Evolutionary conservation across 2,797 vertebrate genomes (phyloP).

Genomic region (Threskiornis aethiopicus): DNA sequence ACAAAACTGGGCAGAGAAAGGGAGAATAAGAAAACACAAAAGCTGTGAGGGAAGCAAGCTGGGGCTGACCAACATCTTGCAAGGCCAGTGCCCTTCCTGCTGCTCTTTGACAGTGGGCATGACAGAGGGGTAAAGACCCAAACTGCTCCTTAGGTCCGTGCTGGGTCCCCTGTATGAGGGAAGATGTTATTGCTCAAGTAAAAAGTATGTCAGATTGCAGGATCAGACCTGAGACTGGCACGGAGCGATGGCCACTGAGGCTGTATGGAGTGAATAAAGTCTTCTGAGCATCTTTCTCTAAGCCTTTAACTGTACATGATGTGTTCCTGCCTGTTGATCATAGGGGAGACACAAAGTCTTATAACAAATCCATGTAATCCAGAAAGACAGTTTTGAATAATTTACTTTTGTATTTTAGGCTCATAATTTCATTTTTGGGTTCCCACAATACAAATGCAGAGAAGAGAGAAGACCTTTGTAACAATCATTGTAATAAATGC

Average conservation of each 20-base stretch:
- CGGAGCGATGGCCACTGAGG: neutral
- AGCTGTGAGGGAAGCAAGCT: neutral
- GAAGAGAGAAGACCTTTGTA: neutral
- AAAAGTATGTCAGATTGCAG: neutral
- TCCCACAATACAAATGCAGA: neutral
- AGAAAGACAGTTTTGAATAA: neutral
- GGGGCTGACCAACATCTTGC: neutral
- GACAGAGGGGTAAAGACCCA: neutral
- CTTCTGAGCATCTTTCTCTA: neutral
- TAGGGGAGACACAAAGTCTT: neutral
- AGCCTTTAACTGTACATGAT: accelerated
- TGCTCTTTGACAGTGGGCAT: neutral
- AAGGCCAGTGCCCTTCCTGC: neutral
- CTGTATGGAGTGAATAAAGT: neutral
- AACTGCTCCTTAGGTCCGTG: accelerated
- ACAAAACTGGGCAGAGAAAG: neutral
- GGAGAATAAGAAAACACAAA: neutral
- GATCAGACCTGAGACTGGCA: neutral
- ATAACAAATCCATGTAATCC: neutral
- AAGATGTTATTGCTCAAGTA: neutral
- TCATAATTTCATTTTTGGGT: neutral
- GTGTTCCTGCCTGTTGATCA: neutral
- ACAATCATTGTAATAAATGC: neutral
- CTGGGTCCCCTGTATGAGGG: neutral
- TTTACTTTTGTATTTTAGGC: neutral